These are phyloP conservation scores for Nematolebias whitei DNA, from an alignment of 2,113 vertebrate species.

Conservation along the genomic window DNA sequence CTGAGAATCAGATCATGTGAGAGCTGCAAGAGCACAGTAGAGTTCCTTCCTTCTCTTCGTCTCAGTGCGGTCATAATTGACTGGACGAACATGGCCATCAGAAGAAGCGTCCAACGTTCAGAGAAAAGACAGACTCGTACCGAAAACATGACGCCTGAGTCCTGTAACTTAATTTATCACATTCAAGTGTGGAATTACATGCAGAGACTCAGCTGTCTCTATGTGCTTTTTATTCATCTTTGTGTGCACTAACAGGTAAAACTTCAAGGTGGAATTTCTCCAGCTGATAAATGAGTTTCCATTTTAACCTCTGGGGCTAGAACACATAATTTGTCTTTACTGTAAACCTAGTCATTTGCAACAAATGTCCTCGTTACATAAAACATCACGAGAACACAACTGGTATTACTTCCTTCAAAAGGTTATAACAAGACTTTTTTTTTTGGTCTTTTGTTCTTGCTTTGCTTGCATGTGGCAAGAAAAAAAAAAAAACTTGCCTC, in stretches of 20 bases:
- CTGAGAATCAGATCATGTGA: too few species aligned
- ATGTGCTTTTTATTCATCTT: not conserved
- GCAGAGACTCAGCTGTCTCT: not conserved
- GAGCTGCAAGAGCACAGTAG: too few species aligned
- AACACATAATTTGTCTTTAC: not conserved
- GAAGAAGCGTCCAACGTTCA: too few species aligned
- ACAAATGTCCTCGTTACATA: not conserved
- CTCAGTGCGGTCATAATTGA: too few species aligned
- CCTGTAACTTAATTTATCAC: too few species aligned
- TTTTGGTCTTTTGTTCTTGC: not conserved
- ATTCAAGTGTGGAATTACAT: too few species aligned
- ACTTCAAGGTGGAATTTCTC: conserved; percentile 7
- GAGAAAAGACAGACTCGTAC: too few species aligned
- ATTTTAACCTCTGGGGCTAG: conserved; percentile 4
- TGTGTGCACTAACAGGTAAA: conserved; percentile 2
- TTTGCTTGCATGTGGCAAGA: not conserved
- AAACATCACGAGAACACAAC: not conserved
- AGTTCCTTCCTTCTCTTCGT: too few species aligned
- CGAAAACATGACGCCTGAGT: too few species aligned
- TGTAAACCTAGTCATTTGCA: not conserved
- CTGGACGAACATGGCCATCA: too few species aligned
- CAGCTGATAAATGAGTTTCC: not conserved
- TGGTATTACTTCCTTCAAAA: not conserved
- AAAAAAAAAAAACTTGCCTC: conserved; percentile 16
- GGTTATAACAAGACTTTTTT: not conserved